Percentiles rank a stretch among this genome's conserved stretches.
Evolutionary conservation across 2,797 vertebrate genomes (phyloP).

Genomic region (Tachyglossus aculeatus): DNA sequence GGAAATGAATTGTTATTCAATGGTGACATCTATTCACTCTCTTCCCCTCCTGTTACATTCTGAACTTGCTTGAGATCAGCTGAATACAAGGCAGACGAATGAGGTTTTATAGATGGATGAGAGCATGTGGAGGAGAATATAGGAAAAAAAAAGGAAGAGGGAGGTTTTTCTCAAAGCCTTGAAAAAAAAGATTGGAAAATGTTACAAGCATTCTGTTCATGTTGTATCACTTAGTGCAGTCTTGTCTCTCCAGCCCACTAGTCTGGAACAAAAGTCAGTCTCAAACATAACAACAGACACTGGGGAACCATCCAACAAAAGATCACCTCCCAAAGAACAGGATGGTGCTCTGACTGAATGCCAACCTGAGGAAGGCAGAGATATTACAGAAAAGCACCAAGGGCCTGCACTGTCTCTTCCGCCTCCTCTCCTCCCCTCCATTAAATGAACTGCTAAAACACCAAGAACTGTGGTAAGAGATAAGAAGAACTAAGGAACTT

Average conservation of each 20-base stretch:
- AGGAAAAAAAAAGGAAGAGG: background rate
- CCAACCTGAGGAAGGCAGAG: conserved; percentile 17
- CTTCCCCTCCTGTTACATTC: background rate
- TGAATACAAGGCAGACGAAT: background rate
- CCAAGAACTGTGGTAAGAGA: background rate
- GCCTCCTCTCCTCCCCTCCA: background rate
- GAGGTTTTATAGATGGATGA: conserved; percentile 16
- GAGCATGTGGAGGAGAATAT: background rate
- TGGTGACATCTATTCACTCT: background rate
- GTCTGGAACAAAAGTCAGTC: conserved; percentile 55
- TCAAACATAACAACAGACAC: conserved; percentile 57
- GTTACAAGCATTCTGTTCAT: conserved; percentile 42
- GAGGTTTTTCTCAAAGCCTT: conserved; percentile 20
- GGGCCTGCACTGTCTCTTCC: background rate
- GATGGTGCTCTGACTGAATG: conserved; percentile 20
- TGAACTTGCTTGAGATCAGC: no score
- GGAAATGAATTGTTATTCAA: background rate
- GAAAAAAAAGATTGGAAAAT: conserved; percentile 24
- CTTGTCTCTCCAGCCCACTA: conserved; percentile 55
- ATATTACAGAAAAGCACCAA: background rate
- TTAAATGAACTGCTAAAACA: background rate
- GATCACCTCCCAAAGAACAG: conserved; percentile 41
- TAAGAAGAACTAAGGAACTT: rapidly evolving
- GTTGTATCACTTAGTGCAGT: conserved; percentile 37
- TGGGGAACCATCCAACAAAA: conserved; percentile 58